Conservation (phyloP, 35 echinoderm and acorn worm species). For the Eucidaris tribuloides region DNA sequence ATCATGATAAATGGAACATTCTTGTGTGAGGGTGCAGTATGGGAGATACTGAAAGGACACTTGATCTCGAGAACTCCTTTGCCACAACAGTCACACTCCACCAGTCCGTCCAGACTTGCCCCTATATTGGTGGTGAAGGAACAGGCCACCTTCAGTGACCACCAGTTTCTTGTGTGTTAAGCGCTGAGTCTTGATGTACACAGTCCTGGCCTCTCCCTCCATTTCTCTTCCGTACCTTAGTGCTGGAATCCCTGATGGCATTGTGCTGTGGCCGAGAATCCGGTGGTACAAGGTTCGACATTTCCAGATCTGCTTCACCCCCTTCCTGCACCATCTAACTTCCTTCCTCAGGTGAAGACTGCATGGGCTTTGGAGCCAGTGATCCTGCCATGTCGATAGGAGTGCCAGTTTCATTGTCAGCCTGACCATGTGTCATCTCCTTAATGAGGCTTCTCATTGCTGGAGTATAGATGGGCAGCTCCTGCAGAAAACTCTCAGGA, state of each 20-base stretch:
- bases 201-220: conserved; percentile 26
- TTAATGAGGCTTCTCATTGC: conserved; percentile 22
- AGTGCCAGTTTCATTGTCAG: conserved; percentile 34
- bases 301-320: not conserved
- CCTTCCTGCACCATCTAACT: not conserved
- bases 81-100: conserved; percentile 21
- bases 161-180: not conserved
- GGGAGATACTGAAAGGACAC: conserved; percentile 17
- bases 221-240: conserved; percentile 25
- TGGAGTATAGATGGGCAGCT: not conserved
- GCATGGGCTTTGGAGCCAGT: conserved; percentile 42
- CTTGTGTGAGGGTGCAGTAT: conserved; percentile 1
- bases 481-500: not conserved
- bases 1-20: conserved; percentile 18
- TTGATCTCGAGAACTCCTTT: conserved; percentile 50
- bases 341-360: conserved; percentile 30
- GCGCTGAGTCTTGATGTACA: not conserved
- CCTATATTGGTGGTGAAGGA: not conserved
- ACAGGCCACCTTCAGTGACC: not conserved
- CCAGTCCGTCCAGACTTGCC: conserved; percentile 34
- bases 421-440: conserved; percentile 44
- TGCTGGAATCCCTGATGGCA: conserved; percentile 21
- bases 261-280: conserved; percentile 4
- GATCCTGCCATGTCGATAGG: conserved; percentile 11
- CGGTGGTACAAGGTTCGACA: not conserved